Percentiles rank a stretch among this genome's conserved stretches.
Conservation (phyloP, 1,140 invertebrate species). For the Eulimnadia texana region DNA sequence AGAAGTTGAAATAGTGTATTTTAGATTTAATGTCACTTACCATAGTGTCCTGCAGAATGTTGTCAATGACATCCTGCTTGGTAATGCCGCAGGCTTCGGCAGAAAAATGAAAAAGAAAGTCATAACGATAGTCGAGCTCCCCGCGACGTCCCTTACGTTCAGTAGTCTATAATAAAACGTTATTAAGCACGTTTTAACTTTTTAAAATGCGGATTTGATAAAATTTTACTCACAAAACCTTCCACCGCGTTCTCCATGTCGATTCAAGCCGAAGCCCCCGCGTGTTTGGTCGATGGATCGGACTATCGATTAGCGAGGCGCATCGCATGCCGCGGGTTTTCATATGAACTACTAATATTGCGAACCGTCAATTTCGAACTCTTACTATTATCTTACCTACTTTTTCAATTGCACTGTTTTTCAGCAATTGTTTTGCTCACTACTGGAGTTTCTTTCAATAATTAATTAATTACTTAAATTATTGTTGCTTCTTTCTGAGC, state of each 20-base stretch:
- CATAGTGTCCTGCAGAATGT: constrained; percentile 77
- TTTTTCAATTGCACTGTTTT: no score
- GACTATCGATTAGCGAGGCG: no score
- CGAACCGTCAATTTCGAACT: no score
- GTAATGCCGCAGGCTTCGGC: constrained; percentile 63
- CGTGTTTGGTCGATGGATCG: no score
- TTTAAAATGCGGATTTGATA: background rate
- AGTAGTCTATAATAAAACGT: background rate
- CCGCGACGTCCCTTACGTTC: constrained; percentile 6
- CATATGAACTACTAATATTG: no score
- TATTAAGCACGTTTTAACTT: background rate
- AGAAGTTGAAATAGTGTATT: background rate
- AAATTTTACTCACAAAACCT: background rate
- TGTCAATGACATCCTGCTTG: constrained; percentile 69
- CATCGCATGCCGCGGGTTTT: no score
- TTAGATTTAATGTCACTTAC: constrained; percentile 29
- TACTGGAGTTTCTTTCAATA: no score
- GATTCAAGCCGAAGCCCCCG: no score
- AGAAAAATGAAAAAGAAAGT: constrained; percentile 72
- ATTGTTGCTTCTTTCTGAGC: no score
- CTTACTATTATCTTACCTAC: no score
- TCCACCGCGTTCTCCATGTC: background rate
- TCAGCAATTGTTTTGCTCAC: no score
- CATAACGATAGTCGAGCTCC: constrained; percentile 54
- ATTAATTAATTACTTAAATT: no score